Conservation (phyloP, 92 coral and sea anemone species). For the Scolanthus callimorphus region DNA sequence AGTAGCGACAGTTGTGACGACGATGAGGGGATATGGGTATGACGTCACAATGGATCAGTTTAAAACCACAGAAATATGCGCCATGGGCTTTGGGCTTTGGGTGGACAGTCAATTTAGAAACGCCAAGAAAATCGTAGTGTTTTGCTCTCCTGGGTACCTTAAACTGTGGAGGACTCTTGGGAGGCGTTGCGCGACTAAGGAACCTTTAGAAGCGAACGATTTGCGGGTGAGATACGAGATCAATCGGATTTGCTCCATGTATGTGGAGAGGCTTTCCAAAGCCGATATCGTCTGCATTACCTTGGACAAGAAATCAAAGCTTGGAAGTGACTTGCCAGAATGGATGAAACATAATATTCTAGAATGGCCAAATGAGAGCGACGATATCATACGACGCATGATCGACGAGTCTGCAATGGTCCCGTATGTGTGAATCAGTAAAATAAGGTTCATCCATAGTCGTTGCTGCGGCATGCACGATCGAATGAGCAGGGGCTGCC, state of each 20-base stretch:
- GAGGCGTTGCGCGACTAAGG: not conserved
- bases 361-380: slow-evolving; percentile 25
- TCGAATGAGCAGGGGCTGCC: too few relatives aligned
- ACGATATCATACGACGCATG: slow-evolving; percentile 17
- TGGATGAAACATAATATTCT: slow-evolving; percentile 44
- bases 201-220: slow-evolving; percentile 5
- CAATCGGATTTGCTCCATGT: slow-evolving; percentile 2
- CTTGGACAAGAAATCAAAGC: slow-evolving; percentile 16
- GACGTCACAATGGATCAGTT: slow-evolving; percentile 12
- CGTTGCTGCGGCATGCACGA: too few relatives aligned
- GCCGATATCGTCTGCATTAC: slow-evolving; percentile 23
- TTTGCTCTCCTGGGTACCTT: slow-evolving; percentile 32
- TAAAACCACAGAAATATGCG: slow-evolving; percentile 9
- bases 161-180: slow-evolving; percentile 23
- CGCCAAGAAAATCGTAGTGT: slow-evolving; percentile 23
- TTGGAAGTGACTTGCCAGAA: slow-evolving; percentile 3
- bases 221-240: slow-evolving; percentile 37
- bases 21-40: slow-evolving; percentile 8
- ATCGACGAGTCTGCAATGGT: slow-evolving; percentile 34
- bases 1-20: slow-evolving; percentile 23
- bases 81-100: slow-evolving; percentile 24
- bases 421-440: slow-evolving; percentile 14
- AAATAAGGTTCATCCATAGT: too few relatives aligned
- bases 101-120: slow-evolving; percentile 17
- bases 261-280: slow-evolving; percentile 21